Conservation (phyloP, 1,140 invertebrate genomes). For the Hycleus cichorii region DNA sequence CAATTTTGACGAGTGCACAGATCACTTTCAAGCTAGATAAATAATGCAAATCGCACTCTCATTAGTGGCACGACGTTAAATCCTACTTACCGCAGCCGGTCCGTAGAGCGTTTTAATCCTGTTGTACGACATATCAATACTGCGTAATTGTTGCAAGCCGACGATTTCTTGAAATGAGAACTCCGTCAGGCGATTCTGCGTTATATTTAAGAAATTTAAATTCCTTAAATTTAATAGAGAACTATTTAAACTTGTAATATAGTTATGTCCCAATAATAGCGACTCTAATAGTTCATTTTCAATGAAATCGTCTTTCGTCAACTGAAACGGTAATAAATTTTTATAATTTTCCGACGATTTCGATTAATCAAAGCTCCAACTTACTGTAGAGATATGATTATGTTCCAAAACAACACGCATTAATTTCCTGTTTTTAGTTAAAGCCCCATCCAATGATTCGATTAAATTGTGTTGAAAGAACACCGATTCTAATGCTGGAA, state of each 20-base stretch:
- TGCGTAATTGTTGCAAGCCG: conserved; percentile 56
- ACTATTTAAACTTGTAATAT: conserved; percentile 60
- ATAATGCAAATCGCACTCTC: no score
- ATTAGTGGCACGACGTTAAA: not conserved
- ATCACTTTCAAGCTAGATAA: not conserved
- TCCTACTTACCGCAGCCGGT: conserved; percentile 55
- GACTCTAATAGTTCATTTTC: conserved; percentile 58
- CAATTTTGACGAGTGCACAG: no score
- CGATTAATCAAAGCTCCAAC: conserved; percentile 24
- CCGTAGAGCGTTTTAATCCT: conserved; percentile 58
- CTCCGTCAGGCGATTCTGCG: conserved; percentile 64
- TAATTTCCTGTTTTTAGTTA: conserved; percentile 58
- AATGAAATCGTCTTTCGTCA: conserved; percentile 66
- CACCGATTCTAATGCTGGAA: conserved; percentile 57
- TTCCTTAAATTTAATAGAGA: conserved; percentile 60
- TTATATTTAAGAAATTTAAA: conserved; percentile 61
- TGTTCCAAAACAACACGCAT: conserved; percentile 58
- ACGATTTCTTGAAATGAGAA: conserved; percentile 70
- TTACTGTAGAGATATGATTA: conserved; percentile 65
- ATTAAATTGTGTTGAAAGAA: conserved; percentile 66
- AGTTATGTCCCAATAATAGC: conserved; percentile 62
- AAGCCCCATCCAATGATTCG: conserved; percentile 55
- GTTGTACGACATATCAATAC: conserved; percentile 69
- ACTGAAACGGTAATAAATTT: conserved; percentile 40
- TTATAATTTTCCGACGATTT: not conserved